Percentiles rank a stretch among this genome's conserved stretches.
Conservation (phyloP, 2,113 vertebrate genomes). For the Stegostoma tigrinum region DNA sequence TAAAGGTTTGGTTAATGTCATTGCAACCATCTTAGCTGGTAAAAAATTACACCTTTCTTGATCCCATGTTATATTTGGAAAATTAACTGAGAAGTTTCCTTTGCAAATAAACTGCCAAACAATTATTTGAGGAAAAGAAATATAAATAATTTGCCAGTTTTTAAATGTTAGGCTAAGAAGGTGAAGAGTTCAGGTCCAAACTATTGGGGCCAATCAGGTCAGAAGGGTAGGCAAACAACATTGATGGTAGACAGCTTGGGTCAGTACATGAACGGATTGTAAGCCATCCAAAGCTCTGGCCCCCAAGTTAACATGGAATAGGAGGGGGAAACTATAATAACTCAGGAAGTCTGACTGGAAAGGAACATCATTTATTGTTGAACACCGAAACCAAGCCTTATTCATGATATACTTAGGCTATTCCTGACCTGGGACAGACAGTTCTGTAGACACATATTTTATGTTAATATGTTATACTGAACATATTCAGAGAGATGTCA, state of each 20-base stretch:
- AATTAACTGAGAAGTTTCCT: background rate
- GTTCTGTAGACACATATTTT: too few relatives aligned
- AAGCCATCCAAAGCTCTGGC: background rate
- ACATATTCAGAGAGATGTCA: too few relatives aligned
- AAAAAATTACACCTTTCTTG: background rate
- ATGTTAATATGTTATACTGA: too few relatives aligned
- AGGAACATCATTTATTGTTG: too few relatives aligned
- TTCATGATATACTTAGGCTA: too few relatives aligned
- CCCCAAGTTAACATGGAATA: background rate
- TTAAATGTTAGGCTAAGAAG: background rate
- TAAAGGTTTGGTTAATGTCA: background rate
- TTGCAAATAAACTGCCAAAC: background rate
- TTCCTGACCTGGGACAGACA: too few relatives aligned
- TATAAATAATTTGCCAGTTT: background rate
- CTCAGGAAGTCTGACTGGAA: too few relatives aligned
- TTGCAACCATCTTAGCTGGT: background rate
- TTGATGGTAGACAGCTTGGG: background rate
- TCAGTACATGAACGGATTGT: background rate
- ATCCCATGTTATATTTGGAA: background rate
- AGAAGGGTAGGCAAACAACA: background rate
- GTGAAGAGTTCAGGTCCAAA: background rate
- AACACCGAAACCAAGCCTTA: too few relatives aligned
- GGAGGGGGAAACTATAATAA: background rate
- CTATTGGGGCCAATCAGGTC: background rate
- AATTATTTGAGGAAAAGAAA: background rate